Evolutionary conservation across 1,140 invertebrate species (phyloP).

Genomic region (Papilio dardanus): DNA sequence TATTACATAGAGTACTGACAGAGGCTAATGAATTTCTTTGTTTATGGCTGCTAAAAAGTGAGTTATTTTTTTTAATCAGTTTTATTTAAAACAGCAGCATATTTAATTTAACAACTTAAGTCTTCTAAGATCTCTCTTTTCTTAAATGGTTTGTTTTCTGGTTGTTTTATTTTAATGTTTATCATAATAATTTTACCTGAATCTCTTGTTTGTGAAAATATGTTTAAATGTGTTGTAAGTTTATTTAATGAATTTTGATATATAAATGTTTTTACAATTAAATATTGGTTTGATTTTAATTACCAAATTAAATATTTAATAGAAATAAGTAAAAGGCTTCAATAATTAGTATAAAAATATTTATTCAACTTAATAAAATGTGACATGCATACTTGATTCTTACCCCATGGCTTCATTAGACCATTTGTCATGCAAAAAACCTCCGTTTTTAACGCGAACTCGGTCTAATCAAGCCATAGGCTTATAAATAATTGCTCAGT

Average conservation of each 20-base stretch:
- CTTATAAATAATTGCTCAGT: conserved; percentile 59
- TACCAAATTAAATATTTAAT: not conserved
- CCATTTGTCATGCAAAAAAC: no score
- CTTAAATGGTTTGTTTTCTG: not conserved
- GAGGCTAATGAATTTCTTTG: no score
- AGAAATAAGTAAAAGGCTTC: not conserved
- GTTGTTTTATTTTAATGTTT: not conserved
- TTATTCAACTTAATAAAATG: conserved; percentile 64
- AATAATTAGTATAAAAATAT: conserved; percentile 60
- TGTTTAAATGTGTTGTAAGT: not conserved
- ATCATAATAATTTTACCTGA: not conserved
- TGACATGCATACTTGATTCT: conserved; percentile 36
- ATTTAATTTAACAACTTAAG: not conserved
- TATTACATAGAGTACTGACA: not conserved
- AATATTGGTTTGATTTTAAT: not conserved
- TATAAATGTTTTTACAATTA: not conserved
- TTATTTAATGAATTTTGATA: not conserved
- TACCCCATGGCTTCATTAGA: no score
- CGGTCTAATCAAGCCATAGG: no score
- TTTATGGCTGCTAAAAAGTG: not conserved
- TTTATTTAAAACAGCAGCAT: not conserved
- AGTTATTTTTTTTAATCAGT: not conserved
- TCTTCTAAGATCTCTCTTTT: not conserved
- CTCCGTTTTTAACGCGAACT: no score
- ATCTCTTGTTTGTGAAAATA: not conserved